phyloP scores from a whole-genome alignment of 2,797 vertebrate genomes.

The Eulemur rubriventer region DNA sequence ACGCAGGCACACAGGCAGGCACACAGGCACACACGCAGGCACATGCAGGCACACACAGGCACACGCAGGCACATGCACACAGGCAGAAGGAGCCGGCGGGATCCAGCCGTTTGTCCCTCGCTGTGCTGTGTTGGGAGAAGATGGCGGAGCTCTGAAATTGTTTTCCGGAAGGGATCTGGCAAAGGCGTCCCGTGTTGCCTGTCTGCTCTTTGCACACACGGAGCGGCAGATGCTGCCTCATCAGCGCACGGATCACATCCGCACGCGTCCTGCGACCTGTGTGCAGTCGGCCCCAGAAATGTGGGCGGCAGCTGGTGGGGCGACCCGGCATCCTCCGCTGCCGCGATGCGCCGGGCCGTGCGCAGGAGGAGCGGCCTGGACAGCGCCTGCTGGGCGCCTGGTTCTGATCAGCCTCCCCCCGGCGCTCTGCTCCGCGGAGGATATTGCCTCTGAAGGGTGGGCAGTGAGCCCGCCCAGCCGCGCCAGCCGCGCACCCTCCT shows the following conservation, averaged over 20 bases:
- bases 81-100: accelerated
- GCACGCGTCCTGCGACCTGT: accelerated
- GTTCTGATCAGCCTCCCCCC: not conserved
- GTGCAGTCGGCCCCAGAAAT: not conserved
- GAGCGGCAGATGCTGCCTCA: no score
- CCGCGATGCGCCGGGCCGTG: no score
- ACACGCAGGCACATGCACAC: no score
- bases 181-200: accelerated
- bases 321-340: not conserved
- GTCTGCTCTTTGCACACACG: accelerated
- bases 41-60: no score
- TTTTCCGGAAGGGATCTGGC: not conserved
- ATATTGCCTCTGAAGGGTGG: not conserved
- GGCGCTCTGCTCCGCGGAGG: not conserved
- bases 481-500: not conserved
- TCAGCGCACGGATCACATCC: not conserved
- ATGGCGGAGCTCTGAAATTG: not conserved
- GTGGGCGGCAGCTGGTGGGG: not conserved
- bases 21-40: no score
- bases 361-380: not conserved
- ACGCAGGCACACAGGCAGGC: no score
- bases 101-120: accelerated
- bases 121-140: accelerated
- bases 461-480: accelerated
- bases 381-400: accelerated